Evolutionary conservation across 2,113 vertebrate species (phyloP), one percentile per base, ranked within the genome.

Genomic region (Dermatemys mawii): DNA sequence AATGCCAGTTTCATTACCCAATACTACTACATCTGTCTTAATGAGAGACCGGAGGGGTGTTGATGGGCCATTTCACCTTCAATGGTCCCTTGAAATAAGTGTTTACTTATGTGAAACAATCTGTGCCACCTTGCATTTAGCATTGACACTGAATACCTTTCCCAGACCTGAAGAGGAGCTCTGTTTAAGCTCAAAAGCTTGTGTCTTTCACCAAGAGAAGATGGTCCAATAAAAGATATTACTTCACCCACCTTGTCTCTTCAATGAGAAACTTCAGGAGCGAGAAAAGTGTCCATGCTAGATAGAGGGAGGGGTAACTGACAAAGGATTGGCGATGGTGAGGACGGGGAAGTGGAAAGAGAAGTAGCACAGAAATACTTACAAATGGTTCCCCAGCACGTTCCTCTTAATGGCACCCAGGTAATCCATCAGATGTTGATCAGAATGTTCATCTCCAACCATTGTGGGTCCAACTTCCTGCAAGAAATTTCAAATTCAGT

Each of bases 361-460:
- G 16, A 16, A 4, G 1, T 6, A 27, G 3, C 29, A 57, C 27
- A 51, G 48, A 9, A 51, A n/a, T 85, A 98, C 99, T 99, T 97
- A 99, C 99, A 99, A 99, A 96, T 99, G 99, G 98, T 99, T 99
- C 22, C 99, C 99, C 97, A 99, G 97, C 92, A 98, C 92, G 26
- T 92, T 99, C 92, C 98, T 99, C 98, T 99, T 99, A 3, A 88
- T 98, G 89, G 99, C 99, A 89, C 99, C 99, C 92, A 99, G 97
- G 95, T 99, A 98, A 88, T 85, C 98, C 99, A 99, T 99, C 91
- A 99, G 95, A 79, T 82, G 92, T 51, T 98, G 98, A 94, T 99
- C 99, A 0, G 99, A 99, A 70, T 98, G 95, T 94, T 99, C 99
- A 6, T 99, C 99, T 0, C 99, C 99, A 88, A 99, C 99, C 95